phyloP scores from a whole-genome alignment of 2,888 invertebrate genomes.

The Perizoma affinitatum region DNA sequence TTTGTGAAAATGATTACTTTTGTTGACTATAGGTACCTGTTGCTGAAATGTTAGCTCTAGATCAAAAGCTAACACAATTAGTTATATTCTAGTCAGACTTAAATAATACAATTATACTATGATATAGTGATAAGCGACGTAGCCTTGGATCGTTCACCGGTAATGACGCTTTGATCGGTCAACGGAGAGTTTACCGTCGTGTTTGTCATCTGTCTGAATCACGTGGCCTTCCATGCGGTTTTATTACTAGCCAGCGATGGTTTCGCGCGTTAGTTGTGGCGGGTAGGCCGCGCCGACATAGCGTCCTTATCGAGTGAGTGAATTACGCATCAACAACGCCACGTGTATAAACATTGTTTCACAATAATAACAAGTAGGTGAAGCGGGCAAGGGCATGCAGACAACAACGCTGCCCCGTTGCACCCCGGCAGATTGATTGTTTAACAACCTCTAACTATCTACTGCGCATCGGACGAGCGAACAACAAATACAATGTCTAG shows the following conservation, averaged over 20 bases:
- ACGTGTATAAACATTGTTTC: constrained; percentile 82
- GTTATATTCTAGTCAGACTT: constrained; percentile 9
- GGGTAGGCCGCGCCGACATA: constrained; percentile 69
- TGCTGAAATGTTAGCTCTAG: constrained; percentile 2
- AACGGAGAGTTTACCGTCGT: constrained; percentile 61
- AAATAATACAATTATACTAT: constrained; percentile 25
- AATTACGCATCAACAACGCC: constrained; percentile 71
- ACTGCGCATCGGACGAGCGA: constrained; percentile 43
- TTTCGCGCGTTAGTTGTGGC: constrained; percentile 76
- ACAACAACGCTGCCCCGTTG: constrained; percentile 49
- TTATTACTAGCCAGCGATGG: constrained; percentile 66
- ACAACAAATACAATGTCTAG: constrained; percentile 45
- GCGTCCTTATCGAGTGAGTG: constrained; percentile 68
- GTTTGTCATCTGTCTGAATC: constrained; percentile 79
- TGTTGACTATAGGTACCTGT: not conserved
- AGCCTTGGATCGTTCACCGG: constrained; percentile 54
- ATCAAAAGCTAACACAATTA: constrained; percentile 4
- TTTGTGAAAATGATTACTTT: not conserved
- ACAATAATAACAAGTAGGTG: constrained; percentile 79
- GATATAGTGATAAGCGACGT: constrained; percentile 33
- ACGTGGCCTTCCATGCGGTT: constrained; percentile 75
- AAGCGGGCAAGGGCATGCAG: constrained; percentile 70
- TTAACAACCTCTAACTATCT: constrained; percentile 45
- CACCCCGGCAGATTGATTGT: constrained; percentile 53
- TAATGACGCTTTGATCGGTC: constrained; percentile 61